Evolutionary conservation across 2,113 vertebrate species (phyloP), one percentile per base, ranked within the genome.

Genomic region (Sialia sialis): DNA sequence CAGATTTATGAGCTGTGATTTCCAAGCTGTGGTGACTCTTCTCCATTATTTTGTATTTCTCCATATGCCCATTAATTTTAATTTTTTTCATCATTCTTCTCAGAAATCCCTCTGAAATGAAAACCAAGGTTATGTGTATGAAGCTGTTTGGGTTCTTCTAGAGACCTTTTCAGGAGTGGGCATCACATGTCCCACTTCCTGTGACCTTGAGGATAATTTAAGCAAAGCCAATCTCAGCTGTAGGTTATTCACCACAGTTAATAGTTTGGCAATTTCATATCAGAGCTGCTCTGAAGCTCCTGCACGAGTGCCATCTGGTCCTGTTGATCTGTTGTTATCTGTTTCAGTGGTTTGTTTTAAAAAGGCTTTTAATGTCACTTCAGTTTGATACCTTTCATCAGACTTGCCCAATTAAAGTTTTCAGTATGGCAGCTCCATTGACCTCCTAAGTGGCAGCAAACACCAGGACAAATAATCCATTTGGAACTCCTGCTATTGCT

Each of bases 251-350:
- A 5, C 82, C 75, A 90, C 85, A 90, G 85, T 90, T 94, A 95
- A 94, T 93, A 94, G 90, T 92, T 95, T 93, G 92, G 92, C 75
- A 90, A 62, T 88, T 96, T 94, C 75, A 32, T 77, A 69, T 85
- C 78, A 80, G 85, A 88, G 88, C 63, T 80, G 29, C 88, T 88
- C 85, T 82, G 90, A 82, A 95, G 41, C 95, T 94, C 90, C 95
- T 92, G 82, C 0, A 0, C 49, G 55, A 80, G 88, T 54, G 64
- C 96, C 95, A 96, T 96, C 96, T 96, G 96, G 58, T 93, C 92
- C 63, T 70, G 85, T 91, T 93, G 92, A 36, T 95, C 88, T 93
- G 94, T 70, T 95, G 38, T 69, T 88, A 73, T 34, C 73, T 13
- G 0, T 77, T 94, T 85, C 11, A 69, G 26, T 58, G 67, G 22